These are phyloP conservation scores for Petrophora chlorosata DNA, from an alignment of 2,888 invertebrate species.

Conservation along the genomic window DNA sequence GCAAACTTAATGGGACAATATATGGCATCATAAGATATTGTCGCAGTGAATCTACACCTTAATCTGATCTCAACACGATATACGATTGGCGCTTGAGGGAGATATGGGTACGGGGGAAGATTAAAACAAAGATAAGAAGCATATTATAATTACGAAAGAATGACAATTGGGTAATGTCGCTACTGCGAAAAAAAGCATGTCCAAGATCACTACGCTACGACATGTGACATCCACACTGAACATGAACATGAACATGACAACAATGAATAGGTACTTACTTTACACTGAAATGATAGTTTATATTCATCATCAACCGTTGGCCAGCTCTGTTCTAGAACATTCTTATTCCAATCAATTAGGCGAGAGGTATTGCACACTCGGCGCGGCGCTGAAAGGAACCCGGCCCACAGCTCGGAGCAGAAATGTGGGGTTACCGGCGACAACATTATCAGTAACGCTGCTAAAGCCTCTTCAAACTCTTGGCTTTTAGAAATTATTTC, in stretches of 20 bases:
- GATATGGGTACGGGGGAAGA: no score
- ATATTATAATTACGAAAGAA: no score
- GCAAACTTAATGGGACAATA: no score
- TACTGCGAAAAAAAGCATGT: no score
- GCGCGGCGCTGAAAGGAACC: conserved; percentile 86
- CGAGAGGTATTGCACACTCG: conserved; percentile 70
- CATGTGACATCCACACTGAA: neutral
- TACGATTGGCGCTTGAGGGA: no score
- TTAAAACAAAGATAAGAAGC: no score
- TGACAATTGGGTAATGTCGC: no score
- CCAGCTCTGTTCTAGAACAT: conserved; percentile 91
- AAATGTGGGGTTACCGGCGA: conserved; percentile 96
- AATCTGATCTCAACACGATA: no score
- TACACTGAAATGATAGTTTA: conserved; percentile 85
- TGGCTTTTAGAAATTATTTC: conserved; percentile 85
- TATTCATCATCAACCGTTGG: conserved; percentile 89
- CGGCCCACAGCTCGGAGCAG: conserved; percentile 95
- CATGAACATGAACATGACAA: neutral
- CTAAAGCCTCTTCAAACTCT: conserved; percentile 91
- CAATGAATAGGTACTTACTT: conserved; percentile 69
- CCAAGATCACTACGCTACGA: no score
- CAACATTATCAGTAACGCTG: conserved; percentile 91
- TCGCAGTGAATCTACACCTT: no score
- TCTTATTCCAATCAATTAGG: conserved; percentile 86
- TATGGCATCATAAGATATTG: no score